phyloP scores from a whole-genome alignment of 2,888 invertebrate species.

The Digitonthophagus gazella region DNA sequence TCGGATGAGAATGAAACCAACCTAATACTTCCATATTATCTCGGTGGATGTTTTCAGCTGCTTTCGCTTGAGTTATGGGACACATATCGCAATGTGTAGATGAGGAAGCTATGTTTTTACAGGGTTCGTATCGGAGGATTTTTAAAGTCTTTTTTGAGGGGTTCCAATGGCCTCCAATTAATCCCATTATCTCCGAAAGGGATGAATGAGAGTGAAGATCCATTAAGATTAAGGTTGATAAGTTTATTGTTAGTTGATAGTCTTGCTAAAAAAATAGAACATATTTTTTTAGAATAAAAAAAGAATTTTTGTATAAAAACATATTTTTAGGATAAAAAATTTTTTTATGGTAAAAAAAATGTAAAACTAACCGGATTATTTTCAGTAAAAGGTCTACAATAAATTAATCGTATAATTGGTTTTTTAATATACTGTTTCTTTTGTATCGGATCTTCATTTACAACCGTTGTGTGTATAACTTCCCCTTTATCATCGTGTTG shows the following conservation, averaged over 20 bases:
- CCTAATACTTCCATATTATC: slow-evolving; percentile 56
- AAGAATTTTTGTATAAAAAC: not conserved
- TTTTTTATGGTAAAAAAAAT: not conserved
- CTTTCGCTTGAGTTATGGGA: slow-evolving; percentile 65
- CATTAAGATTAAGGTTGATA: slow-evolving; percentile 63
- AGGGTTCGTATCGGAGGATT: slow-evolving; percentile 60
- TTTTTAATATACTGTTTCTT: slow-evolving; percentile 49
- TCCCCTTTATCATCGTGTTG: slow-evolving; percentile 63
- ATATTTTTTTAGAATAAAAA: not conserved
- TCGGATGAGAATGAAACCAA: slow-evolving; percentile 80
- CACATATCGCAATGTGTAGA: slow-evolving; percentile 77
- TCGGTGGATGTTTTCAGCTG: slow-evolving; percentile 57
- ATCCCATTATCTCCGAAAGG: slow-evolving; percentile 72
- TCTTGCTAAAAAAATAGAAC: slow-evolving; percentile 57
- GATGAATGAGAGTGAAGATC: slow-evolving; percentile 70
- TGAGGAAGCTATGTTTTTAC: slow-evolving; percentile 62
- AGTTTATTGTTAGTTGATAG: slow-evolving; percentile 58
- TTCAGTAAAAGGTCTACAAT: slow-evolving; percentile 59
- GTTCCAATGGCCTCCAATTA: slow-evolving; percentile 61
- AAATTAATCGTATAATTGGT: slow-evolving; percentile 58
- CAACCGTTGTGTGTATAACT: slow-evolving; percentile 52
- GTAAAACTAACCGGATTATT: slow-evolving; percentile 56
- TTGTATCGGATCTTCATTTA: slow-evolving; percentile 47
- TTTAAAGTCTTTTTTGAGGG: slow-evolving; percentile 45
- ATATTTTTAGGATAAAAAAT: too few species aligned